These are phyloP conservation scores for Gopherus flavomarginatus DNA, from an alignment of 2,113 vertebrate genomes.

Conservation along the genomic window DNA sequence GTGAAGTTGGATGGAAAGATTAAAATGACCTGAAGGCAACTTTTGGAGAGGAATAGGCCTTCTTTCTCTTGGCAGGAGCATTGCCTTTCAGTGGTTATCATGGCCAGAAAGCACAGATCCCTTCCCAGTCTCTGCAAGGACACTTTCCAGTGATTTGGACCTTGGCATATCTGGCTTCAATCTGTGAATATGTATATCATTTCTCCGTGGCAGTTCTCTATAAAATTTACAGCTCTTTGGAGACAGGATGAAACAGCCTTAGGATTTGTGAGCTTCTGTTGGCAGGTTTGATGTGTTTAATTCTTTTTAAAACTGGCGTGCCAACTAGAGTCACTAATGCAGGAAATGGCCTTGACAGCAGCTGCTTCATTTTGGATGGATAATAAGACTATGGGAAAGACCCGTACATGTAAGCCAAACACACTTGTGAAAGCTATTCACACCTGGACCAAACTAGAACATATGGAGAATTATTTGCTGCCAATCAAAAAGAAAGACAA, in stretches of 20 bases:
- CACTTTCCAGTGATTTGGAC: neutral
- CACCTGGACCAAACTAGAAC: neutral
- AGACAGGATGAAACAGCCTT: neutral
- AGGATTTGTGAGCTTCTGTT: constrained; percentile 3
- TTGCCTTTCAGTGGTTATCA: neutral
- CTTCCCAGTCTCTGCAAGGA: neutral
- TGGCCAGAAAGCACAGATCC: neutral
- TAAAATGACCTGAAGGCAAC: neutral
- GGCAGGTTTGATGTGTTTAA: constrained; percentile 15
- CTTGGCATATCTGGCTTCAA: neutral
- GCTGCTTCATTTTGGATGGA: constrained; percentile 51
- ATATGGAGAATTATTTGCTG: neutral
- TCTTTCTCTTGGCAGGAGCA: neutral
- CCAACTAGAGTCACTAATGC: neutral
- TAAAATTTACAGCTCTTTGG: constrained; percentile 1
- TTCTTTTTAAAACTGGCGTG: constrained; percentile 9
- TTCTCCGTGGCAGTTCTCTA: neutral
- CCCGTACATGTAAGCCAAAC: neutral
- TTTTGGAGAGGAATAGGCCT: neutral
- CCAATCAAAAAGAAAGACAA: neutral
- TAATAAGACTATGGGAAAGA: constrained; percentile 22
- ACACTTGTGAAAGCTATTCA: neutral
- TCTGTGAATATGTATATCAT: neutral
- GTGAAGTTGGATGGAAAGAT: neutral
- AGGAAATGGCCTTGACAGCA: constrained; percentile 19